Evolutionary conservation across 2,797 vertebrate species (phyloP).

Genomic region (Gambelia wislizenii): DNA sequence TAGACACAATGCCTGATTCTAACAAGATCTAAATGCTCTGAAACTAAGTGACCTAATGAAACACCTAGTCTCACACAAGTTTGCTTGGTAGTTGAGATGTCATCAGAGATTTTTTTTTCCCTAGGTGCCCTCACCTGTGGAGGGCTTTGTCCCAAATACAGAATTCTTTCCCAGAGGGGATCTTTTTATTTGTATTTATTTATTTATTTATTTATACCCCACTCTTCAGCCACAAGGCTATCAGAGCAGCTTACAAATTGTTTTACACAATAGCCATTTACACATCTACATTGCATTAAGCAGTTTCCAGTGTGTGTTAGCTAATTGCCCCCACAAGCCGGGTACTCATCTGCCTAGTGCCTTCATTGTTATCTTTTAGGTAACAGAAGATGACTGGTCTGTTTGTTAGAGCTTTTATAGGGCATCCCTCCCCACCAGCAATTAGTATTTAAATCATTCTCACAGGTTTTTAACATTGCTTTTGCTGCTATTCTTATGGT

Average conservation of each 20-base stretch:
- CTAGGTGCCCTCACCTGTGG: neutral
- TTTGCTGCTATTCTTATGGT: neutral
- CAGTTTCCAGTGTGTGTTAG: too few species aligned
- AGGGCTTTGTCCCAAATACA: neutral
- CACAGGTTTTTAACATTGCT: neutral
- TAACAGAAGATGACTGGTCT: too few species aligned
- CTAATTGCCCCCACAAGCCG: too few species aligned
- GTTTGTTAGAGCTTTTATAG: too few species aligned
- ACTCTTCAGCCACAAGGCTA: too few species aligned
- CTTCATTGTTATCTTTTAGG: neutral
- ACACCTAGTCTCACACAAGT: neutral
- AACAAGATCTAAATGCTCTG: neutral
- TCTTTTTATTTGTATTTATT: too few species aligned
- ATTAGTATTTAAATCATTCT: neutral
- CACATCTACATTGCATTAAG: too few species aligned
- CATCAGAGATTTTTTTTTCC: neutral
- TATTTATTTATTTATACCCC: too few species aligned
- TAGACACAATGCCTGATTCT: neutral
- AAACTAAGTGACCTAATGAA: neutral
- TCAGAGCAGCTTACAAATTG: too few species aligned
- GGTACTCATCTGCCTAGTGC: neutral
- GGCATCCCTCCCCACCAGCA: too few species aligned
- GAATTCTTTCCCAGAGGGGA: neutral
- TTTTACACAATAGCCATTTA: too few species aligned
- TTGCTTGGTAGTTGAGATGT: neutral